Percentiles rank a stretch among this genome's conserved stretches.
These are phyloP conservation scores for Epicauta chinensis DNA, from an alignment of 1,140 invertebrate species.

Conservation along the genomic window DNA sequence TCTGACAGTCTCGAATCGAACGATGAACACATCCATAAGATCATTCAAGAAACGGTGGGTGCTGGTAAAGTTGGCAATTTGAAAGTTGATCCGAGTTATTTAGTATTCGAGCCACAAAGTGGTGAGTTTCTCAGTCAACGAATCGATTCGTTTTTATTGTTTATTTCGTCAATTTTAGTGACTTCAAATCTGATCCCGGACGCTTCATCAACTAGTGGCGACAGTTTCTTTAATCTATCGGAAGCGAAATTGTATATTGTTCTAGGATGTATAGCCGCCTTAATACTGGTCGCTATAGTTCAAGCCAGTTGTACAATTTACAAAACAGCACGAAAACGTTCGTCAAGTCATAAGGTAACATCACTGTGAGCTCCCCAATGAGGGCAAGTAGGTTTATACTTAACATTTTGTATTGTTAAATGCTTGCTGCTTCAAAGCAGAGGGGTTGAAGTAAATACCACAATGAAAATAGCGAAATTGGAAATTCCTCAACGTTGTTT, in stretches of 20 bases:
- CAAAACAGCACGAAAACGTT: conserved; percentile 55
- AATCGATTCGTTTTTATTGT: conserved; percentile 3
- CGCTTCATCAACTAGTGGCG: conserved; percentile 22
- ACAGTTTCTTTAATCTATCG: conserved; percentile 51
- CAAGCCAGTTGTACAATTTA: conserved; percentile 82
- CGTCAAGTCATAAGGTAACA: conserved; percentile 56
- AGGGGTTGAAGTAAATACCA: background rate
- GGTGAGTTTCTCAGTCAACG: no score
- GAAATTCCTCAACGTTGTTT: no score
- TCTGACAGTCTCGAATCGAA: conserved; percentile 45
- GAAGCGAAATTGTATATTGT: conserved; percentile 75
- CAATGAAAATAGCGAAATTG: no score
- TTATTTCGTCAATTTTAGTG: conserved; percentile 33
- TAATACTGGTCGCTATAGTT: conserved; percentile 70
- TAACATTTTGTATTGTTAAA: conserved; percentile 19
- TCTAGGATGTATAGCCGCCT: conserved; percentile 69
- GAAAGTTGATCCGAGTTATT: conserved; percentile 68
- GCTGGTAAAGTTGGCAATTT: conserved; percentile 69
- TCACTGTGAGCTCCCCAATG: conserved; percentile 29
- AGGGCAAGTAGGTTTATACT: conserved; percentile 29
- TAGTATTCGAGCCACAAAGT: conserved; percentile 59
- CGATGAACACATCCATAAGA: conserved; percentile 39
- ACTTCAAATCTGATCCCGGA: conserved; percentile 40
- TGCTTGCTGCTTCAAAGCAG: background rate
- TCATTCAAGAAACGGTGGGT: conserved; percentile 60